Percentiles rank a stretch among this genome's conserved stretches.
These are phyloP conservation scores for Tenualosa thibaudeaui DNA, from an alignment of 2,797 vertebrate genomes.

Conservation along the genomic window DNA sequence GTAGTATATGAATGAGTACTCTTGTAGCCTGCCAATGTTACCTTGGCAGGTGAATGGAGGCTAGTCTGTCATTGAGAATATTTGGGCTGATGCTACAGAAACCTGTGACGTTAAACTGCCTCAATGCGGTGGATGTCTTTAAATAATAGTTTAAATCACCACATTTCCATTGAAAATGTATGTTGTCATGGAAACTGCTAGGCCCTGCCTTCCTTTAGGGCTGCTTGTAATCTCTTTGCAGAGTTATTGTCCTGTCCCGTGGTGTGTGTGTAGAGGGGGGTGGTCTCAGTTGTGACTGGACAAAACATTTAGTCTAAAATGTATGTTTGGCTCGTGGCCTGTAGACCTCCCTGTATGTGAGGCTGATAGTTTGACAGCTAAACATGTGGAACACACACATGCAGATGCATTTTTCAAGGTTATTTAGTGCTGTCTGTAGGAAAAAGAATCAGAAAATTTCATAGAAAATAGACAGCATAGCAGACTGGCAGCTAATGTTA, in stretches of 20 bases:
- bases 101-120: background rate
- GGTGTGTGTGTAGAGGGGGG: background rate
- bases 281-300: background rate
- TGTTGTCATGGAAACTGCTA: slow-evolving; percentile 4
- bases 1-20: background rate
- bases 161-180: background rate
- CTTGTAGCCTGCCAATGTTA: background rate
- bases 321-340: background rate
- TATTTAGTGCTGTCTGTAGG: too few relatives aligned
- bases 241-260: background rate
- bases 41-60: background rate
- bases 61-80: background rate
- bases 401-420: background rate
- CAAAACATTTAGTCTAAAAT: background rate
- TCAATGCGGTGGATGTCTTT: background rate
- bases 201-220: background rate
- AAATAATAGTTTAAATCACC: background rate
- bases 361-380: background rate
- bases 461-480: too few relatives aligned
- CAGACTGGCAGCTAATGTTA: too few relatives aligned
- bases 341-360: background rate
- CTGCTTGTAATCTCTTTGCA: background rate
- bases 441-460: too few relatives aligned
- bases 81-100: background rate
- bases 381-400: background rate